phyloP scores from a whole-genome alignment of 2,797 vertebrate genomes.

The Hemibagrus guttatus region DNA sequence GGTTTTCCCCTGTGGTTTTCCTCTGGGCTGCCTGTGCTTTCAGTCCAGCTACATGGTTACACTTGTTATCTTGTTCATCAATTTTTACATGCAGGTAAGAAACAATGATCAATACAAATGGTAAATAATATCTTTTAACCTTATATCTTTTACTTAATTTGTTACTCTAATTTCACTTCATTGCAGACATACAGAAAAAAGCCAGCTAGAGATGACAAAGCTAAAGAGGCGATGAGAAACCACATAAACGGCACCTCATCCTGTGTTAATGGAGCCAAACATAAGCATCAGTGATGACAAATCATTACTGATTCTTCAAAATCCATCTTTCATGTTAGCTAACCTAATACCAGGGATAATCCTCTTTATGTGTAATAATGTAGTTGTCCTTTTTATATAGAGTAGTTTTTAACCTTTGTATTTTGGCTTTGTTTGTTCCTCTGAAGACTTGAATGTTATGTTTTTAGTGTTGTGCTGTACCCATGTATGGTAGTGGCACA shows the following conservation, averaged over 20 bases:
- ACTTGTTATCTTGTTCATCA: constrained; percentile 82
- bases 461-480: constrained; percentile 16
- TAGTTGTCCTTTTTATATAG: constrained; percentile 49
- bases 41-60: constrained; percentile 87
- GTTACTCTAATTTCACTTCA: constrained; percentile 24
- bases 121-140: too few relatives aligned
- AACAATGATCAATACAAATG: background rate
- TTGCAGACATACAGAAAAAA: constrained; percentile 79
- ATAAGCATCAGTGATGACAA: constrained; percentile 69
- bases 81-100: constrained; percentile 85
- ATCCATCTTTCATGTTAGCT: constrained; percentile 35
- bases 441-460: constrained; percentile 17
- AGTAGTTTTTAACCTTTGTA: constrained; percentile 41
- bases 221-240: constrained; percentile 67
- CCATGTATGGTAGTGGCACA: background rate
- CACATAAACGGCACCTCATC: constrained; percentile 74
- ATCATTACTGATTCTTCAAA: constrained; percentile 10
- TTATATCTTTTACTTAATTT: background rate
- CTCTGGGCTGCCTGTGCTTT: constrained; percentile 83
- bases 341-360: constrained; percentile 49
- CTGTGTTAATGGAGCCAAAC: constrained; percentile 71
- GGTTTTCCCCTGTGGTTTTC: constrained; percentile 82
- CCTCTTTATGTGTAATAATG: constrained; percentile 40
- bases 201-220: constrained; percentile 61
- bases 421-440: constrained; percentile 21